phyloP scores from a whole-genome alignment of 92 coral and sea anemone genomes.

The Epizoanthus illoricatus region DNA sequence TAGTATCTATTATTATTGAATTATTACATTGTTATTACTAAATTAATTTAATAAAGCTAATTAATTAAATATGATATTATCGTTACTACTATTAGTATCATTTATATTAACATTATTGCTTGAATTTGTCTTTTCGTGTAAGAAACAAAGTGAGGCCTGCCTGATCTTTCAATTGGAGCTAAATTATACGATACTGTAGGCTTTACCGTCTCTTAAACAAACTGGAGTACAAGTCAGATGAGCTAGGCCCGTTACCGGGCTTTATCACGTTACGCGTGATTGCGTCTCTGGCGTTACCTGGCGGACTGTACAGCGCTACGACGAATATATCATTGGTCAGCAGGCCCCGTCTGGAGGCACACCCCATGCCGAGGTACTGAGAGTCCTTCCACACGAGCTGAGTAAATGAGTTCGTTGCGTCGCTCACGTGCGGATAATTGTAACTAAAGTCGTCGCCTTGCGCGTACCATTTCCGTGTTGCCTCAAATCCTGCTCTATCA shows the following conservation, averaged over 20 bases:
- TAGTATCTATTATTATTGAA: too few relatives aligned
- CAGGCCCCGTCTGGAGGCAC: conserved; percentile 83
- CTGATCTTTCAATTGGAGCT: too few relatives aligned
- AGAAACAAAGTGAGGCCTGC: too few relatives aligned
- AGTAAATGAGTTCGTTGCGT: conserved; percentile 87
- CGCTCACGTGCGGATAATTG: conserved; percentile 79
- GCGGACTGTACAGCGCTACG: conserved; percentile 94
- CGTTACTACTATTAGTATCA: too few relatives aligned
- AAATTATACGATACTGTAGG: too few relatives aligned
- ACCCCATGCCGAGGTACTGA: conserved; percentile 78
- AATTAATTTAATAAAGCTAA: too few relatives aligned
- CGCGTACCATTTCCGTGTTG: conserved; percentile 83
- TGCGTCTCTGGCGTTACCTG: conserved; percentile 78
- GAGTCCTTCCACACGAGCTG: conserved; percentile 87
- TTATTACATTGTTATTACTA: too few relatives aligned
- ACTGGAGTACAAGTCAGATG: conserved; percentile 71
- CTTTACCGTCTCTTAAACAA: conserved; percentile 47
- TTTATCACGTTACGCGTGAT: conserved; percentile 77
- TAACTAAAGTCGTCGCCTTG: conserved; percentile 79
- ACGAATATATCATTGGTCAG: conserved; percentile 88
- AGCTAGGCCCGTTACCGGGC: conserved; percentile 62
- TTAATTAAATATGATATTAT: too few relatives aligned
- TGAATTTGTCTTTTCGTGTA: too few relatives aligned
- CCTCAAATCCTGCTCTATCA: conserved; percentile 80
- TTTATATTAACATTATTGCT: too few relatives aligned